Base-by-base conservation (phyloP, 2,797 vertebrate species). In the Periophthalmus magnuspinnatus region DNA sequence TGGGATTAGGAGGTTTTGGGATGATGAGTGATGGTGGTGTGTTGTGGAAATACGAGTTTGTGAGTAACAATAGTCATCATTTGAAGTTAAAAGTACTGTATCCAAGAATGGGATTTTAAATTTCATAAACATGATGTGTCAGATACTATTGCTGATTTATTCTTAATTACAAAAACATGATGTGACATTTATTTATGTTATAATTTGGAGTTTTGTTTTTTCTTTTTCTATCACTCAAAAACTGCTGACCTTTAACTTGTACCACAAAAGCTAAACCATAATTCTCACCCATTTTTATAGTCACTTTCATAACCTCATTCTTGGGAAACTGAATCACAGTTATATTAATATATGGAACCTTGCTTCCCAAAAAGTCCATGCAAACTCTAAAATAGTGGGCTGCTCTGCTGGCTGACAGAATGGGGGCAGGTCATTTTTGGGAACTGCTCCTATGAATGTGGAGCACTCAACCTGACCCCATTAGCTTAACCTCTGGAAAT, bases 201-300 rank as follows among this genome's bases (percentile, higher is more conserved):
- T 28, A 28, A 28, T 28, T 28, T 28, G 28, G 28, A 28, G 28
- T 28, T 28, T 3, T 28, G 28, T 36, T 34, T 34, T 34, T 3
- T 34, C 36, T 2, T 38, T 38, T 38, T 38, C 38, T 38, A 9
- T 38, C 10, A 7, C 34, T 38, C 9, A 10, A 38, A 38, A 38
- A 9, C 2, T 38, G 36, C 9, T 38, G 7, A 38, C 7, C 36
- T 38, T 36, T 38, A 38, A 38, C 10, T 38, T 38, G 36, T 9
- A 38, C 36, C 36, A 38, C 38, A n/a, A n/a, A n/a, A n/a, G n/a
- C n/a, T 28, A 28, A 45, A 45, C 41, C 13, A 14, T 14, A 14
- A 45, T 45, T 14, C 41, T 13, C 45, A 45, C 13, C 54, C 9
- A 24, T 13, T 22, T 55, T 13, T 74, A 76, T 70, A 84, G 77